Evolutionary conservation across 2,797 vertebrate genomes (phyloP), one percentile per base, ranked within the genome.

Genomic region (Coracias cyanogaster): DNA sequence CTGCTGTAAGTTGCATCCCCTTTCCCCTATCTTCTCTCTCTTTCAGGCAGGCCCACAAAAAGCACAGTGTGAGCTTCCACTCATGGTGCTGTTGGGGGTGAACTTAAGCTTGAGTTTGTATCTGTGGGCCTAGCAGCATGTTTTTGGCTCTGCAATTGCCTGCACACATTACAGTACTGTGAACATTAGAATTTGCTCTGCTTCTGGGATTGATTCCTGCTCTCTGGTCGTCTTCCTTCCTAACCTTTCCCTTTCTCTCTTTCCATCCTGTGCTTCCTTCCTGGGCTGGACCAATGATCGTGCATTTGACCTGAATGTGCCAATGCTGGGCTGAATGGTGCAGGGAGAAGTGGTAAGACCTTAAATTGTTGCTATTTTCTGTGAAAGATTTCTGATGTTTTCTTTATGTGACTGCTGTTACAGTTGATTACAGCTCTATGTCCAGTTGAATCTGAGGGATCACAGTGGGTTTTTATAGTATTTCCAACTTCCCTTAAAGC

Each of bases 301-400:
- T 86, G 83, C 94, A 69, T 93, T 69, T 92, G 93, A 93, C 94
- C 94, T 95, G 62, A 93, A 96, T 97, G 80, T 95, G 82, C 69
- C 61, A 67, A 91, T 77, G 61, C 66, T 93, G 90, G 80, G 71
- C 88, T 94, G 62, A 88, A 98, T 96, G 93, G 78, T 94, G 88
- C 95, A 99, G 99, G 99, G 98, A 81, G 99, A 99, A 97, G 98
- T 98, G 98, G 99, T 99, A 99, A 99, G 99, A 95, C 61, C 29
- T 45, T 22, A 71, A 48, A 45, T 60, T 33, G 28, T 94, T 96
- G 57, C 76, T 93, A 5, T 78, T 90, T 92, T 91, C 82, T 81
- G 4, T 65, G 60, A 48, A 94, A 73, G 37, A 24, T 72, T 80
- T 79, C 48, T 57, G 67, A 13, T 3, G 0, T 70, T 86, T 81